Percentiles rank a stretch among this genome's conserved stretches.
Conservation (phyloP, 2,888 invertebrate species). For the Callyntrura sp. region DNA sequence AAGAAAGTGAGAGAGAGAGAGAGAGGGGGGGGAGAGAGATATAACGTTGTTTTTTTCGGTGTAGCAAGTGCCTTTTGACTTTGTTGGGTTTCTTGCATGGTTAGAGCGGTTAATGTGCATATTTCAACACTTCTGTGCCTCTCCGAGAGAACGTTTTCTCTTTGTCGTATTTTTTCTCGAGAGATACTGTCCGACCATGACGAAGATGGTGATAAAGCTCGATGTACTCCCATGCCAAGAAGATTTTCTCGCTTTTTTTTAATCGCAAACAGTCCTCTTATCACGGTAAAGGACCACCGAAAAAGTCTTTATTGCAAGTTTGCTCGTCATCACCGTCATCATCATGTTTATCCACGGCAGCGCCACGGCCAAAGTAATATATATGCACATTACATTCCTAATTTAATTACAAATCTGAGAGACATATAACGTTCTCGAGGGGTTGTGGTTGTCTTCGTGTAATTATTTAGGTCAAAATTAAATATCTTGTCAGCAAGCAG, state of each 20-base stretch:
- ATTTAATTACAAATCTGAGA: conserved; percentile 40
- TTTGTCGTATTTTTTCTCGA: conserved; percentile 13
- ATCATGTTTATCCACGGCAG: background rate
- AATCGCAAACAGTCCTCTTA: conserved; percentile 47
- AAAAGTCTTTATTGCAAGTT: conserved; percentile 44
- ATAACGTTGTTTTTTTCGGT: background rate
- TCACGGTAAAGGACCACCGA: conserved; percentile 63
- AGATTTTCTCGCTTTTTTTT: conserved; percentile 16
- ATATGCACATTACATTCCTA: conserved; percentile 32
- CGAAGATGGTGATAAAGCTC: background rate
- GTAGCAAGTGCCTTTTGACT: background rate
- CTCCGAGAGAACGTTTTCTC: background rate
- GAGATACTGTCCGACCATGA: conserved; percentile 6
- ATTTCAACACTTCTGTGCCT: conserved; percentile 52
- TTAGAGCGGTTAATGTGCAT: conserved; percentile 57
- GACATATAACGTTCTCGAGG: background rate
- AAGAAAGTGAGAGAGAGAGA: background rate
- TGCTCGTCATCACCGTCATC: conserved; percentile 45
- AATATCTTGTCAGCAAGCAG: conserved; percentile 2
- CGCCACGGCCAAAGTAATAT: background rate
- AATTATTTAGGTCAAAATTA: conserved; percentile 13
- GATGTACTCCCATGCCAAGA: background rate
- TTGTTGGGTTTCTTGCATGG: background rate
- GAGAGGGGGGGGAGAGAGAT: background rate
- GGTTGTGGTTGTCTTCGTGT: background rate